Base-by-base conservation (phyloP, 2,113 vertebrate genomes). In the Pedionomus torquatus region DNA sequence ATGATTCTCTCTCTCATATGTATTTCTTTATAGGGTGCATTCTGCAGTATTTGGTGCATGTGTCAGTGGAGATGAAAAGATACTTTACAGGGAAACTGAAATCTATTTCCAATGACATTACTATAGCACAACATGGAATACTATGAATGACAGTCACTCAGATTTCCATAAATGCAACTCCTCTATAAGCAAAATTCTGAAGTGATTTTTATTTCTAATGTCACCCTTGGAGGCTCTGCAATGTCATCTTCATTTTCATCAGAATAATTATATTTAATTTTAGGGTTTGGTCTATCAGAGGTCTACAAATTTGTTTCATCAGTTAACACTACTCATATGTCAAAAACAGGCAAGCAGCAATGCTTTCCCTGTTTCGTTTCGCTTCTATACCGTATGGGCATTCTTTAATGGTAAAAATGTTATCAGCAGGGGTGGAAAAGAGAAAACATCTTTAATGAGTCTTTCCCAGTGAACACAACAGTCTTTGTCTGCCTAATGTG, bases 1-100 rank as follows among this genome's bases (percentile, higher is more conserved):
- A 57, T 95, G 91, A 91, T 91, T 83, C 51, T 41, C 46, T 85
- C 77, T 83, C 75, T 93, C 81, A 23, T 90, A 74, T 76, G 12
- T 92, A 92, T 95, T 93, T 91, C 90, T 96, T 97, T 91, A 75
- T 54, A 90, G 49, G 83, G 55, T 77, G 37, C 3, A 5, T 87
- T 90, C 93, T 89, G 54, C 78, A 61, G 58, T 89, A 83, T 95
- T 96, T 91, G 90, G 48, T 96, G 66, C 79, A 88, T 75, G 76
- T 96, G 92, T 97, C 96, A 95, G 68, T 83, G 61, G 76, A 97
- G 95, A 95, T 94, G 69, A 94, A 95, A 96, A 95, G 92, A 82
- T 89, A 78, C 85, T 97, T 94, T 94, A 85, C 37, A 64, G 46
- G n/a, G 68, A 83, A 87, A 84, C 91, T 61, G 83, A 89, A 97